Conservation (phyloP, 2,797 vertebrate species). For the Tarsius wallacei region DNA sequence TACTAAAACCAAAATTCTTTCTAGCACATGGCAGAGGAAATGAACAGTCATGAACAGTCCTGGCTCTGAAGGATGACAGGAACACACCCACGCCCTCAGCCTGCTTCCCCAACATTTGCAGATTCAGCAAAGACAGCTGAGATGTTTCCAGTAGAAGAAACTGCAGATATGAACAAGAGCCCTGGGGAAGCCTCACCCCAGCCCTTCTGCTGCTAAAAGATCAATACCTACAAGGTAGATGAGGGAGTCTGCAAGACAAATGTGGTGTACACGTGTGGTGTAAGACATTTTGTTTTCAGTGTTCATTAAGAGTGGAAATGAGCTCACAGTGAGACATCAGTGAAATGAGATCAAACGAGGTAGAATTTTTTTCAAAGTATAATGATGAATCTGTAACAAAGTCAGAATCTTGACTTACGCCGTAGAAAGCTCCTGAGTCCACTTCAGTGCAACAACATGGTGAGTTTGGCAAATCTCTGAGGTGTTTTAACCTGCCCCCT, state of each 20-base stretch:
- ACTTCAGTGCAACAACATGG: not conserved
- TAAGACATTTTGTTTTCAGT: slow-evolving; percentile 23
- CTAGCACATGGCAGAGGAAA: not conserved
- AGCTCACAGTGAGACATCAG: not conserved
- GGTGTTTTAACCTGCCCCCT: not conserved
- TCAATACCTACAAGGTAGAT: not conserved
- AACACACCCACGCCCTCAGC: not conserved
- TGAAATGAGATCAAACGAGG: not conserved
- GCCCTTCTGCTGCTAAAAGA: not conserved
- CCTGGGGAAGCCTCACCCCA: not conserved
- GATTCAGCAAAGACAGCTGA: not conserved
- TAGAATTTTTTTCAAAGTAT: not conserved
- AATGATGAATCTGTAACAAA: not conserved
- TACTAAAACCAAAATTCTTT: slow-evolving; percentile 29
- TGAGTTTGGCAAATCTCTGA: not conserved
- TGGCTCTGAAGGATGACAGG: slow-evolving; percentile 28
- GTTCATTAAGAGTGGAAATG: slow-evolving; percentile 37
- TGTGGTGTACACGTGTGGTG: not conserved
- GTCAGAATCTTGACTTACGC: not conserved
- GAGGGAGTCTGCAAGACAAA: not conserved
- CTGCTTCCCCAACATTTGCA: not conserved
- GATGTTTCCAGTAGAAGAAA: slow-evolving; percentile 30
- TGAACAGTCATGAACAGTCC: not conserved
- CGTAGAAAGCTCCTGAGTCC: not conserved
- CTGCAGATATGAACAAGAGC: not conserved